A percentile compares a stretch with the other conserved stretches of the same genome.
Conservation (phyloP, 1,140 invertebrate species). For the Drosophila orosa region DNA sequence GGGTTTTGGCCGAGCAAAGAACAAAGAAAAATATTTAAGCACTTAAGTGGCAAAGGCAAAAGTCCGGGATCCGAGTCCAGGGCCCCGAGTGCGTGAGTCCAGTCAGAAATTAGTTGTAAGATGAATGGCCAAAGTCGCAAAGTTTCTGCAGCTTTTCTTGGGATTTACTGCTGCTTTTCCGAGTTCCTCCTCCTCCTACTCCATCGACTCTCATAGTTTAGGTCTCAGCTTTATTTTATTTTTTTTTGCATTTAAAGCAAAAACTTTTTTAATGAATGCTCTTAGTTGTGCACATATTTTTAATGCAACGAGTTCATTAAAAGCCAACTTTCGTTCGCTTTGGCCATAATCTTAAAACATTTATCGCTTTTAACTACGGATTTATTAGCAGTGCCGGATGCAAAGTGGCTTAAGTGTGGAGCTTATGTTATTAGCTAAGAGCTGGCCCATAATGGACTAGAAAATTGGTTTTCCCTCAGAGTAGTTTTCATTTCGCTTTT, state of each 20-base stretch:
- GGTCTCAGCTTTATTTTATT: slow-evolving; percentile 8
- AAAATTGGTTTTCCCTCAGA: slow-evolving; percentile 54
- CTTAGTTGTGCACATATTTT: slow-evolving; percentile 81
- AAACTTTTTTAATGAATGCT: slow-evolving; percentile 83
- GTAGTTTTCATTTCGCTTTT: slow-evolving; percentile 24
- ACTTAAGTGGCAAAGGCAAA: slow-evolving; percentile 64
- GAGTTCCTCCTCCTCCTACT: not conserved
- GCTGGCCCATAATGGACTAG: slow-evolving; percentile 55
- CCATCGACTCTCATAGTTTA: slow-evolving; percentile 17
- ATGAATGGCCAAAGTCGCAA: slow-evolving; percentile 80
- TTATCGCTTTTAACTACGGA: slow-evolving; percentile 56
- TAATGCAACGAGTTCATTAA: slow-evolving; percentile 78
- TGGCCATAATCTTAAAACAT: slow-evolving; percentile 31
- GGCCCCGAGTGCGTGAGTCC: slow-evolving; percentile 66
- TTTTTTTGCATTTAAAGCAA: slow-evolving; percentile 63
- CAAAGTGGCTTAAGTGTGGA: slow-evolving; percentile 67
- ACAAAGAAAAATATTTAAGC: slow-evolving; percentile 82
- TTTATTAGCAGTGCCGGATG: slow-evolving; percentile 44
- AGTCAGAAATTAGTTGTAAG: slow-evolving; percentile 81
- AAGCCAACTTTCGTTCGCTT: slow-evolving; percentile 62
- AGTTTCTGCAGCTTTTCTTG: slow-evolving; percentile 77
- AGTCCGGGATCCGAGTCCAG: slow-evolving; percentile 4
- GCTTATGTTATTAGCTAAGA: slow-evolving; percentile 57
- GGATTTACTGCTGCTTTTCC: slow-evolving; percentile 64
- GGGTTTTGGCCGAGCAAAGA: slow-evolving; percentile 59